Base-by-base conservation (phyloP, 37 sponge, comb jelly and placozoan species). In the Lycopodina hypogea region DNA sequence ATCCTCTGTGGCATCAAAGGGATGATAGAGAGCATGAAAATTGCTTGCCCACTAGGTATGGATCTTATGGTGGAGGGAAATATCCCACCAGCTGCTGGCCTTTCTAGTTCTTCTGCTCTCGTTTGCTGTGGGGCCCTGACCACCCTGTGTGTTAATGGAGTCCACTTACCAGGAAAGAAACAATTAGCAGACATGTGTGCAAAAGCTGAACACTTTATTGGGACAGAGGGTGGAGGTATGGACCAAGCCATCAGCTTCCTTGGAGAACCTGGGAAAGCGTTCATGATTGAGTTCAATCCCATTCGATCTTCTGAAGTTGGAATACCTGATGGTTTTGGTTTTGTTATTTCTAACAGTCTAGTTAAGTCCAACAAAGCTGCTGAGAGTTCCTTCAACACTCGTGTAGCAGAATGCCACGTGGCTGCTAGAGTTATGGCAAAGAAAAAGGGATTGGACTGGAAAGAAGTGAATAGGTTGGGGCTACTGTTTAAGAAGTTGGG, bases 81-180 rank as follows among this genome's bases (percentile, higher is more conserved):
- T 48, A 83, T 96, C 28, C 97, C 96, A 2, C 88, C 93, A 39
- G 83, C 88, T 69, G 84, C 99, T 41, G 99, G 99, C 33, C 93
- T 98, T 22, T 98, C 99, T 41, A 98, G 99, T 71, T 98, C 99
- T 1, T 98, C 99, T 29, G 99, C 99, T 21, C 75, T 98, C 23
- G 99, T 98, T 17, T 98, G 99, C 72, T 96, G 96, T 66, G 81
- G 96, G 24, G 93, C 94, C 26, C 74, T 98, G 14, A 75, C 83
- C 3, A 86, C 96, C 36, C 70, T 69, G 2, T 83, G 77, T 28
- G 87, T 87, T 28, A 89, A 93, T 68, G 36, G 69, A 3, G 30
- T 88, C 32, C 18, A 52, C 21, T 56, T 82, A 0, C 74, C 89
- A 39, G 63, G 56, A 19, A 86, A 91, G 68, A 73, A 64, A 15